Evolutionary conservation across 2,113 vertebrate species (phyloP), one percentile per base, ranked within the genome.

Genomic region (Toxostoma redivivum): DNA sequence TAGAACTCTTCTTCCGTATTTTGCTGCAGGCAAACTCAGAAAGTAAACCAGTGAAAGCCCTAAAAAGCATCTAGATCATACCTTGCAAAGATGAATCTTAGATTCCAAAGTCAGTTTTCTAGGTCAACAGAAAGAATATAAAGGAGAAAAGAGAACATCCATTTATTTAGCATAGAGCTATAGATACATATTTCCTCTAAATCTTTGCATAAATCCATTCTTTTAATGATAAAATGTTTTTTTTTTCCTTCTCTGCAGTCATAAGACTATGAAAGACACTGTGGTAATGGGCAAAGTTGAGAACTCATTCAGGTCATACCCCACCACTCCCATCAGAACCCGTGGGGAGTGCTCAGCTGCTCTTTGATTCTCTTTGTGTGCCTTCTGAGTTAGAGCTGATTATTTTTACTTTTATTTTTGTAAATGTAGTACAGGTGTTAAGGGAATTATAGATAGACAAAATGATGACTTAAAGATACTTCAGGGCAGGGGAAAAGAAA

Each of bases 401-500:
- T 62, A 90, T 82, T 94, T 88, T 82, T 16, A 58, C 62, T 92
- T 90, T 42, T 53, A 61, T 77, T 86, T 83, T 90, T 90, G 33
- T 70, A 90, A 94, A 96, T 89, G 54, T 83, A 92, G 56, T 35
- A 81, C 9, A 0, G 15, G 67, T 92, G 33, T 62, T 88, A 61
- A 70, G 92, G 95, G 92, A 95, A 57, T 92, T 80, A 45, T 1
- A 88, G 38, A 53, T 23, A 86, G 88, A 73, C 5, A 33, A 47
- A 93, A 88, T 47, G 54, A 93, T 81, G 42, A 65, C n/a, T 91
- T 83, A 45, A 25, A 89, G 72, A 84, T 80, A 92, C 76, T 90
- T 50, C 54, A 83, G 86, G 88, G 71, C 54, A 95, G 27, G n/a
- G 27, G 65, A 74, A 40, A 16, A 85, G 27, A 50, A 90, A 58